Evolutionary conservation across 2,888 invertebrate species (phyloP).

Genomic region (Drosophila setosimentum): DNA sequence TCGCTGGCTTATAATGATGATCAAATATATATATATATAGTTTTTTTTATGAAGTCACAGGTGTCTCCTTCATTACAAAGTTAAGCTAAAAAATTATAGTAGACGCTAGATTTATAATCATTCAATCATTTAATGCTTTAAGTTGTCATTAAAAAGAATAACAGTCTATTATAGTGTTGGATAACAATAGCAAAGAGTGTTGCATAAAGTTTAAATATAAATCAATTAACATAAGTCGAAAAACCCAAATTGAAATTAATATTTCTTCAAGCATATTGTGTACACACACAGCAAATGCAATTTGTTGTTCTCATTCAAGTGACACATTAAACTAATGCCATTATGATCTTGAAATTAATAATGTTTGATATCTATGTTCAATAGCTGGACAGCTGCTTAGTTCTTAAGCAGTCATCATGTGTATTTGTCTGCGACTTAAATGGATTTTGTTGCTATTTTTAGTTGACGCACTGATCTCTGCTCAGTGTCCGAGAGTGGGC

Average conservation of each 20-base stretch:
- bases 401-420: conserved; percentile 29
- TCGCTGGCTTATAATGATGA: neutral
- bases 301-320: conserved; percentile 10
- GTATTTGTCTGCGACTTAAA: conserved; percentile 48
- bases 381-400: conserved; percentile 54
- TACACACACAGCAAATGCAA: neutral
- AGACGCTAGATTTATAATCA: neutral
- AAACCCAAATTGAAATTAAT: neutral
- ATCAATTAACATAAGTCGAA: neutral
- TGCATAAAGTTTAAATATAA: neutral
- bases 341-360: conserved; percentile 42
- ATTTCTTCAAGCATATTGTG: neutral
- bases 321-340: conserved; percentile 51
- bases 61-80: neutral
- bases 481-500: conserved; percentile 41
- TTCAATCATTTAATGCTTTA: neutral
- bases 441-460: conserved; percentile 61
- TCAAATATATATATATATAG: too few species aligned
- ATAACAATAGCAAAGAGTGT: neutral
- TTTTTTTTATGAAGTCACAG: too few species aligned
- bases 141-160: neutral
- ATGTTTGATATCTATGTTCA: conserved; percentile 46
- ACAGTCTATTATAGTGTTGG: neutral
- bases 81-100: neutral
- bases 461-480: conserved; percentile 45